Evolutionary conservation across 37 sponge, comb jelly and placozoan species (phyloP).

Genomic region (Halisarca cf. caerulea): DNA sequence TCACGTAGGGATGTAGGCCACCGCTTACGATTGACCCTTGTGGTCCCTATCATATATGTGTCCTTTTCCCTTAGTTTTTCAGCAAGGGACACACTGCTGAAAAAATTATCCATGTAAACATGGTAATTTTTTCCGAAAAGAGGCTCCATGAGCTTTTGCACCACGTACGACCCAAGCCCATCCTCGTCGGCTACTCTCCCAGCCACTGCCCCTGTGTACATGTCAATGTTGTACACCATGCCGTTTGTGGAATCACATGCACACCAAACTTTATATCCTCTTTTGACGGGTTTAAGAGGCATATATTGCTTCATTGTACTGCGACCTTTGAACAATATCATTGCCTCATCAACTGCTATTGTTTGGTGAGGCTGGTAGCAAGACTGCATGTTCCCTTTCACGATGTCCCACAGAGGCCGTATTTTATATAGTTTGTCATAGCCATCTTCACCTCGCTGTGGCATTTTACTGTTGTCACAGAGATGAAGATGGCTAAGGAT

Average conservation of each 20-base stretch:
- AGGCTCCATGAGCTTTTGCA: background rate
- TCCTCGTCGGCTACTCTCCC: background rate
- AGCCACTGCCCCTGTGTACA: background rate
- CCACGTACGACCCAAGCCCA: background rate
- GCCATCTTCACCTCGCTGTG: background rate
- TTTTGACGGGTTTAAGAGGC: background rate
- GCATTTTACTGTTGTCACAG: background rate
- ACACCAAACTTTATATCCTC: background rate
- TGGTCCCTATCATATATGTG: background rate
- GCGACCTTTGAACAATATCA: conserved; percentile 9
- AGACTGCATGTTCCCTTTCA: background rate
- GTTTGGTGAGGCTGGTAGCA: background rate
- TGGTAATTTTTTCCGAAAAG: background rate
- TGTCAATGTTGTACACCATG: background rate
- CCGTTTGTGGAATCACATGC: background rate
- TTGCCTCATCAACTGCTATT: conserved; percentile 11
- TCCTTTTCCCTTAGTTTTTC: background rate
- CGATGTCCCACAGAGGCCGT: background rate
- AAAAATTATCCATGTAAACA: background rate
- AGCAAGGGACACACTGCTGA: too few relatives aligned
- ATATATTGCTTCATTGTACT: background rate
- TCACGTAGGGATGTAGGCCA: background rate
- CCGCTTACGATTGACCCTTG: background rate
- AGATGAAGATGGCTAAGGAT: background rate
- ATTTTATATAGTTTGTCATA: conserved; percentile 15